These are phyloP conservation scores for Pachyrhynchus sulphureomaculatus DNA, from an alignment of 1,140 invertebrate species.

Conservation along the genomic window DNA sequence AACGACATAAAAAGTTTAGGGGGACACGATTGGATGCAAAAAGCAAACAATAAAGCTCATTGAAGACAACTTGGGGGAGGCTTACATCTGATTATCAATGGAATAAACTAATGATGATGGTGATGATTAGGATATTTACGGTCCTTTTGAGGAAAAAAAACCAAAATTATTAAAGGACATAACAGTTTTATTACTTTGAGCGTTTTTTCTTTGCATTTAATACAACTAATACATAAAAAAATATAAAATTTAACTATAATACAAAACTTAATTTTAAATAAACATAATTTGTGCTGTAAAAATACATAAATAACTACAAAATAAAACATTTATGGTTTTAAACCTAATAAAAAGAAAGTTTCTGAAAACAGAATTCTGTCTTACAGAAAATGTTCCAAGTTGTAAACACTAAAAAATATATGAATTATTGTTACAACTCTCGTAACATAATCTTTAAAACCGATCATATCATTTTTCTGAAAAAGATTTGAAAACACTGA, in stretches of 20 bases:
- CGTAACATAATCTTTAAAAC: too few species aligned
- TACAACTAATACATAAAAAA: slow-evolving; percentile 26
- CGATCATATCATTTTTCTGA: too few species aligned
- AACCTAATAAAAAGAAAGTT: background rate
- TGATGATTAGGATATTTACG: too few species aligned
- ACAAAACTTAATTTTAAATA: slow-evolving; percentile 25
- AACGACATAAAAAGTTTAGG: too few species aligned
- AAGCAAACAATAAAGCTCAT: too few species aligned
- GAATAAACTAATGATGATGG: too few species aligned
- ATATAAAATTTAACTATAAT: slow-evolving; percentile 32
- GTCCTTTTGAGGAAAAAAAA: too few species aligned
- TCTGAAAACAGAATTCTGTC: background rate
- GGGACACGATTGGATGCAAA: too few species aligned
- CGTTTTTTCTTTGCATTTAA: slow-evolving; percentile 13
- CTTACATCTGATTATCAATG: too few species aligned
- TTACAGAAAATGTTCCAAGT: background rate
- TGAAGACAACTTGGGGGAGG: too few species aligned
- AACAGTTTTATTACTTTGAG: slow-evolving; percentile 27
- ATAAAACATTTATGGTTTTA: slow-evolving; percentile 5
- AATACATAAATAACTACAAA: slow-evolving; percentile 18
- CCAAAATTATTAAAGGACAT: slow-evolving; percentile 15
- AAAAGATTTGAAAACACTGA: too few species aligned
- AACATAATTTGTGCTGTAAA: slow-evolving; percentile 26
- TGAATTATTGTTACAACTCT: too few species aligned
- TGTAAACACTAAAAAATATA: background rate